These are phyloP conservation scores for Manacus vitellinus DNA, from an alignment of 2,113 vertebrate genomes.

Conservation along the genomic window DNA sequence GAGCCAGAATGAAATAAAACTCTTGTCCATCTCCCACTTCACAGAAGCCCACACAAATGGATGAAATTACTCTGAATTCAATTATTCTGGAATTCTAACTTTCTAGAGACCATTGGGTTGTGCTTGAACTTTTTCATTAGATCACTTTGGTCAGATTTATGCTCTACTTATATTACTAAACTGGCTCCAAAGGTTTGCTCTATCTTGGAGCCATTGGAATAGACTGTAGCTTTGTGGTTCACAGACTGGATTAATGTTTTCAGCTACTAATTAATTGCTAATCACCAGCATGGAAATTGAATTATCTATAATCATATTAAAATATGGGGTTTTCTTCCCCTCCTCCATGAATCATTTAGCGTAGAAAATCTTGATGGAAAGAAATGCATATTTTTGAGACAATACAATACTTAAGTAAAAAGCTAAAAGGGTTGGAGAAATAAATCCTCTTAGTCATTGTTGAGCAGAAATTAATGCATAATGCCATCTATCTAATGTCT, in stretches of 20 bases:
- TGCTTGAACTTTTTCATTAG: slow-evolving; percentile 67
- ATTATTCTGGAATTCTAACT: slow-evolving; percentile 70
- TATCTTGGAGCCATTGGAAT: slow-evolving; percentile 47
- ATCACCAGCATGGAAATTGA: slow-evolving; percentile 63
- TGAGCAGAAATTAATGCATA: not conserved
- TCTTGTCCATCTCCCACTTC: slow-evolving; percentile 67
- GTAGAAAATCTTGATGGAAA: slow-evolving; percentile 36
- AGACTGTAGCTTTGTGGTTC: slow-evolving; percentile 54
- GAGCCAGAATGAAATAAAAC: slow-evolving; percentile 66
- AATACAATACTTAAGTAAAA: not conserved
- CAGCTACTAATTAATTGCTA: slow-evolving; percentile 67
- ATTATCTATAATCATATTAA: slow-evolving; percentile 69
- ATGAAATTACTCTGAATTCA: slow-evolving; percentile 70
- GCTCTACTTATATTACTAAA: slow-evolving; percentile 58
- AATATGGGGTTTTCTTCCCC: slow-evolving; percentile 35
- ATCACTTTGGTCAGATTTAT: slow-evolving; percentile 50
- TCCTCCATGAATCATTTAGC: slow-evolving; percentile 5
- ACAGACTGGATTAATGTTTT: slow-evolving; percentile 64
- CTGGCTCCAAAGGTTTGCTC: slow-evolving; percentile 55
- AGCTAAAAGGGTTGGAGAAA: not conserved
- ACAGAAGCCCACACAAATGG: slow-evolving; percentile 70
- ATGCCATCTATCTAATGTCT: not conserved
- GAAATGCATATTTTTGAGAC: slow-evolving; percentile 38
- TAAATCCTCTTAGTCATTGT: not conserved
- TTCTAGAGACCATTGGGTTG: slow-evolving; percentile 51